Conservation (phyloP, 1,140 invertebrate genomes). For the Sweltsa coloradensis region DNA sequence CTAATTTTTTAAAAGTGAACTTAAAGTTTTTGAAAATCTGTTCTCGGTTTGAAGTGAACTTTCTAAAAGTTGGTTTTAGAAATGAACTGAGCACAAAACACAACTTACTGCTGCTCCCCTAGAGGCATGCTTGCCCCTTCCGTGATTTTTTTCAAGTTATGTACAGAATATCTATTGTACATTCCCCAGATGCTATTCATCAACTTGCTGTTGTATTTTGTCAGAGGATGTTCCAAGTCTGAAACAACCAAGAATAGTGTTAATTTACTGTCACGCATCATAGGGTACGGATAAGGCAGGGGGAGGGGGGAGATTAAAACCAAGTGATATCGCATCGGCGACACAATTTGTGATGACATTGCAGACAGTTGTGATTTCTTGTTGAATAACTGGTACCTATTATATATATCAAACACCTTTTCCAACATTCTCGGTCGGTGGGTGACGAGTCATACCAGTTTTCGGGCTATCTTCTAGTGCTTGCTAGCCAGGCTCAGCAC, state of each 20-base stretch:
- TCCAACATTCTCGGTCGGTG: too few relatives aligned
- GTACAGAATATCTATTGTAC: conserved; percentile 74
- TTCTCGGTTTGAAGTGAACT: background rate
- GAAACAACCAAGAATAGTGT: conserved; percentile 11
- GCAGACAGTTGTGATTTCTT: conserved; percentile 8
- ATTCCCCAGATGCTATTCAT: conserved; percentile 86
- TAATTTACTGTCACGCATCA: too few relatives aligned
- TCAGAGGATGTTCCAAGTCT: conserved; percentile 40
- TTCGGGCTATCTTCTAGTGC: too few relatives aligned
- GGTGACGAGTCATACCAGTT: too few relatives aligned
- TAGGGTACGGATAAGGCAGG: too few relatives aligned
- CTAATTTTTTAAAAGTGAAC: background rate
- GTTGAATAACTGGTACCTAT: conserved; percentile 2
- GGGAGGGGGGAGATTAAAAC: background rate
- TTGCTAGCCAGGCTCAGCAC: too few relatives aligned
- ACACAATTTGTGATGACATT: conserved; percentile 11
- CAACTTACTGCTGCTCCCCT: background rate
- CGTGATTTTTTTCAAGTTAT: conserved; percentile 70
- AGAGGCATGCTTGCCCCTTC: conserved; percentile 28
- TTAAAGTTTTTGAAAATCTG: background rate
- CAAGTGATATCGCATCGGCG: conserved; percentile 10
- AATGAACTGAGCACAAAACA: too few relatives aligned
- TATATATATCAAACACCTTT: conserved; percentile 1
- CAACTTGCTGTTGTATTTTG: conserved; percentile 71
- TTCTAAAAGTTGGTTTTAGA: too few relatives aligned